A percentile compares a stretch with the other conserved stretches of the same genome.
phyloP scores from a whole-genome alignment of 2,888 invertebrate species.

The Pinctada fucata region DNA sequence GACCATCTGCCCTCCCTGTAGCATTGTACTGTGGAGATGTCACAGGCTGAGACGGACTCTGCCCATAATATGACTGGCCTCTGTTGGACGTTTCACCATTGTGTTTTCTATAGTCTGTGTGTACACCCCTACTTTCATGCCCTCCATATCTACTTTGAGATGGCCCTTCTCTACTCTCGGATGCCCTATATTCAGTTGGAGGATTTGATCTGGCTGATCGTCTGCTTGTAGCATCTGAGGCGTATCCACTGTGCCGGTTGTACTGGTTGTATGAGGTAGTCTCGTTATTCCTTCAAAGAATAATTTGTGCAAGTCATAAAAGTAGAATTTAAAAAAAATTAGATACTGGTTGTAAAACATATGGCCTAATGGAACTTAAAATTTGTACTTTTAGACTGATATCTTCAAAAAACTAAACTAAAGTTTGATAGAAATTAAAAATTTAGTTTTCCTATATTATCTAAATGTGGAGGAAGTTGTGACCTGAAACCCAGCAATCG shows the following conservation, averaged over 20 bases:
- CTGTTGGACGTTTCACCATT: neutral
- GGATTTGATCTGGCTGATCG: neutral
- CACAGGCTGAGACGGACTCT: neutral
- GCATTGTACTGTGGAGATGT: too few relatives aligned
- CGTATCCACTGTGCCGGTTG: conserved; percentile 14
- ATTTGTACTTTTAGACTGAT: too few relatives aligned
- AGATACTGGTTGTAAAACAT: neutral
- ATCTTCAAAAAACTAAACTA: too few relatives aligned
- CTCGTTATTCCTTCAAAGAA: too few relatives aligned
- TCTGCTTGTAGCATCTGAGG: conserved; percentile 6
- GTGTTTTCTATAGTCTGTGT: neutral
- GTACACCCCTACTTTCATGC: conserved; percentile 4
- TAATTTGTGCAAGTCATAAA: too few relatives aligned
- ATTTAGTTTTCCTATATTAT: too few relatives aligned
- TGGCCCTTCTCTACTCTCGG: neutral
- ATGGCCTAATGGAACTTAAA: too few relatives aligned
- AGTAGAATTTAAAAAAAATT: neutral
- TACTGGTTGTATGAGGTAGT: neutral
- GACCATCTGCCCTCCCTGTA: too few relatives aligned
- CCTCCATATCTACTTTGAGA: neutral
- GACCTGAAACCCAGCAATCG: too few relatives aligned
- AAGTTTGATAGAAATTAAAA: too few relatives aligned
- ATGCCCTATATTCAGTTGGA: neutral
- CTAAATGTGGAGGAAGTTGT: too few relatives aligned
- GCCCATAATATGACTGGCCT: neutral